Evolutionary conservation across 1,140 invertebrate species (phyloP).

Genomic region (Sarcophaga peregrina): DNA sequence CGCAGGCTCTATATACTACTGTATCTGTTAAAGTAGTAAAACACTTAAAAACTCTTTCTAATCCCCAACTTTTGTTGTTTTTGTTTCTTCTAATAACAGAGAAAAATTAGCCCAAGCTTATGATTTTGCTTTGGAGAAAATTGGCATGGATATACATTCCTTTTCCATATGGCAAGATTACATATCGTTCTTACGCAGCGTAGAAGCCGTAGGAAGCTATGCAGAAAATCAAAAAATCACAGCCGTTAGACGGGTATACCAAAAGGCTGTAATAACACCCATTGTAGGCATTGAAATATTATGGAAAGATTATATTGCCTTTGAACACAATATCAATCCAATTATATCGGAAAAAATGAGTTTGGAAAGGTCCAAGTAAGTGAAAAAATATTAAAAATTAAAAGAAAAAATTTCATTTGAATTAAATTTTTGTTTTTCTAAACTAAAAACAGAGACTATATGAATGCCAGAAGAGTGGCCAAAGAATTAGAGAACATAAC

Average conservation of each 20-base stretch:
- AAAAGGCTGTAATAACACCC: conserved; percentile 94
- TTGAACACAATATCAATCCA: conserved; percentile 95
- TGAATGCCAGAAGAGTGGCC: conserved; percentile 96
- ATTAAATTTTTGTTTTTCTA: neutral
- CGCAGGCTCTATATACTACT: too few relatives aligned
- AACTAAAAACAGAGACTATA: conserved; percentile 81
- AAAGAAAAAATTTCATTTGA: neutral
- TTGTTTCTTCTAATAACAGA: conserved; percentile 70
- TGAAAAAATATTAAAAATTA: conserved; percentile 25
- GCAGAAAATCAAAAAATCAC: conserved; percentile 99
- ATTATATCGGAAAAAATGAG: conserved; percentile 85
- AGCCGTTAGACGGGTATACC: conserved; percentile 96
- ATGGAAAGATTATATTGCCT: conserved; percentile 98
- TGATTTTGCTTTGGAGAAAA: conserved; percentile 98
- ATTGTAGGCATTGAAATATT: conserved; percentile 97
- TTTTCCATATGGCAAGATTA: conserved; percentile 98
- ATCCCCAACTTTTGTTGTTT: neutral
- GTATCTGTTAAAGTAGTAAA: too few relatives aligned
- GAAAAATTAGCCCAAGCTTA: conserved; percentile 99
- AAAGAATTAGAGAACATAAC: conserved; percentile 97
- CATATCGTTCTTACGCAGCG: conserved; percentile 95
- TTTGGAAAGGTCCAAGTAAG: conserved; percentile 67
- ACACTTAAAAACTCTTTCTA: neutral
- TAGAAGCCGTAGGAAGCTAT: conserved; percentile 97
- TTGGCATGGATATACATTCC: conserved; percentile 97